Conservation (phyloP, 2,888 invertebrate genomes). For the Nemotelus pantherinus region DNA sequence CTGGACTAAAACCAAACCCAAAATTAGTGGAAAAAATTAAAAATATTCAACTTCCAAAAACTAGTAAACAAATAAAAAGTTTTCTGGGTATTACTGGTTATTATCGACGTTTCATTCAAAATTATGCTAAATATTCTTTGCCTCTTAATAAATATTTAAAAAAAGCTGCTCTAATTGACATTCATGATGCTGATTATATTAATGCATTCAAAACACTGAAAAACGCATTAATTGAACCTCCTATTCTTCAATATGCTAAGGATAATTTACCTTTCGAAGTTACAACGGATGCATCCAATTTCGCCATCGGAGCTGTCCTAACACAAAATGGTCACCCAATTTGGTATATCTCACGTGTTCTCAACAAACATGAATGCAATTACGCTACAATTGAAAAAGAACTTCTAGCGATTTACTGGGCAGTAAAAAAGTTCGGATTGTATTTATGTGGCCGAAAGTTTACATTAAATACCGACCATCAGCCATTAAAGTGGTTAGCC, state of each 20-base stretch:
- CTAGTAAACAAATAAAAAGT: background rate
- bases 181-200: slow-evolving; percentile 2
- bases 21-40: background rate
- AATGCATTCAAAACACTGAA: background rate
- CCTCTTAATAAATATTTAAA: slow-evolving; percentile 13
- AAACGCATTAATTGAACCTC: slow-evolving; percentile 51
- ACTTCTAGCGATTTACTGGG: slow-evolving; percentile 56
- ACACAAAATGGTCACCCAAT: slow-evolving; percentile 54
- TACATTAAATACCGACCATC: slow-evolving; percentile 28
- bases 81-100: slow-evolving; percentile 25
- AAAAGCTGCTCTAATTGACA: slow-evolving; percentile 4
- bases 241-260: slow-evolving; percentile 53
- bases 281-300: slow-evolving; percentile 55
- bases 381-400: slow-evolving; percentile 58
- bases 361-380: slow-evolving; percentile 52
- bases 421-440: slow-evolving; percentile 57
- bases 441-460: slow-evolving; percentile 56
- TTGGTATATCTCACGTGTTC: slow-evolving; percentile 52
- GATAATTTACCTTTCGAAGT: slow-evolving; percentile 51
- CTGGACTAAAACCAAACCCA: slow-evolving; percentile 50
- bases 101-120: background rate
- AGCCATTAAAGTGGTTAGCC: slow-evolving; percentile 36
- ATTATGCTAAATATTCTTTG: slow-evolving; percentile 4
- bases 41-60: background rate
- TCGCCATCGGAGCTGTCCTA: slow-evolving; percentile 54